Conservation (phyloP, 2,797 vertebrate genomes). For the Kryptolebias ocellatus region DNA sequence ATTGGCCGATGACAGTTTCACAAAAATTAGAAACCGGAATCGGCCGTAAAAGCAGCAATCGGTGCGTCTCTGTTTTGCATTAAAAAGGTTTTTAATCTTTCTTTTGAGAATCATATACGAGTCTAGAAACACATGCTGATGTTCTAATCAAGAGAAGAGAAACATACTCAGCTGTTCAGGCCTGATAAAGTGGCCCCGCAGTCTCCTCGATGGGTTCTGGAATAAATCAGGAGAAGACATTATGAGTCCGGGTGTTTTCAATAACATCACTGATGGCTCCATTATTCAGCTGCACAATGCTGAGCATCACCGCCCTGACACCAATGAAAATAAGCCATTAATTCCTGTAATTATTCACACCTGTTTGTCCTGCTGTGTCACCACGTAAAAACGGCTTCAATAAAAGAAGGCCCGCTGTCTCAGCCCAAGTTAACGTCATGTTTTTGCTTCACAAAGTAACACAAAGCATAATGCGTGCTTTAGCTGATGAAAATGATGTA, state of each 20-base stretch:
- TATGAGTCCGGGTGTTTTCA: neutral
- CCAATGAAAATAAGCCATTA: conserved; percentile 10
- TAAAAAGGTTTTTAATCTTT: too few relatives aligned
- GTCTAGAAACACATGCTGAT: neutral
- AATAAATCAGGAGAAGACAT: conserved; percentile 16
- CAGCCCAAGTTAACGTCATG: neutral
- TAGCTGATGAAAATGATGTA: neutral
- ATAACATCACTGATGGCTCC: neutral
- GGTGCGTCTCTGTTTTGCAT: too few relatives aligned
- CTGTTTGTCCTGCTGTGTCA: neutral
- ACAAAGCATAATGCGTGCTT: neutral
- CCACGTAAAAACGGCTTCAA: neutral
- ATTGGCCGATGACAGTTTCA: too few relatives aligned
- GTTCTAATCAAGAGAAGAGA: conserved; percentile 6
- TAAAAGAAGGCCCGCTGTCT: too few relatives aligned
- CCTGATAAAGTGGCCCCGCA: conserved; percentile 84
- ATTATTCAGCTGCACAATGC: neutral
- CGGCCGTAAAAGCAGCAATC: too few relatives aligned
- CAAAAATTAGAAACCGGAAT: too few relatives aligned
- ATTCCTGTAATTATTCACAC: conserved; percentile 3
- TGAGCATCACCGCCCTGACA: neutral
- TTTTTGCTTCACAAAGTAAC: too few relatives aligned
- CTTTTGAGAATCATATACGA: neutral
- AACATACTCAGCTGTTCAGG: conserved; percentile 76
- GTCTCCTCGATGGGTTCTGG: conserved; percentile 87